phyloP scores from a whole-genome alignment of 2,888 invertebrate species.

The Seladonia tumulorum region DNA sequence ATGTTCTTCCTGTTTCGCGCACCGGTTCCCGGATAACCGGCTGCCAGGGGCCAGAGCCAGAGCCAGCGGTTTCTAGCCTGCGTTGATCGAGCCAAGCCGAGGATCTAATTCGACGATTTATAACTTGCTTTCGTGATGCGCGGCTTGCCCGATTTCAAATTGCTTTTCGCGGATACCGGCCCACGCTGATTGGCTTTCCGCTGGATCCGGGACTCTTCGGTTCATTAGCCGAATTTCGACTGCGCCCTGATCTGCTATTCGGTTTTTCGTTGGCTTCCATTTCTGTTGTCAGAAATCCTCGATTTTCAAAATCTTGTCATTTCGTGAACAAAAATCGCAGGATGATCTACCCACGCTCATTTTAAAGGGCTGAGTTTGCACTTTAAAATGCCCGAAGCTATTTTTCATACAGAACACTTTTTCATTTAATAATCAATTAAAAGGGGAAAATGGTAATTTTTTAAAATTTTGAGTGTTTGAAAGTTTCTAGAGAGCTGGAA shows the following conservation, averaged over 20 bases:
- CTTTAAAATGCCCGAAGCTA: background rate
- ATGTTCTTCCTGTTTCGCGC: background rate
- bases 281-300: background rate
- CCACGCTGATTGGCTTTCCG: constrained; percentile 7
- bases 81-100: background rate
- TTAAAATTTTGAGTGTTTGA: background rate
- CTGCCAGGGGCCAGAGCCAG: background rate
- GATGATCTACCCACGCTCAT: background rate
- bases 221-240: background rate
- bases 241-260: background rate
- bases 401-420: background rate
- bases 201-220: background rate
- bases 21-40: background rate
- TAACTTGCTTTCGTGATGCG: background rate
- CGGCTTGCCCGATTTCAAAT: background rate
- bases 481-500: accelerated
- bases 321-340: background rate
- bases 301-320: background rate
- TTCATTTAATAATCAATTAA: background rate
- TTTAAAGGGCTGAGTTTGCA: background rate
- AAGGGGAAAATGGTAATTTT: background rate
- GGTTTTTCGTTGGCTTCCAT: background rate
- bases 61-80: background rate
- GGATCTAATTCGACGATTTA: constrained; percentile 5
- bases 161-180: background rate